phyloP scores from a whole-genome alignment of 2,113 vertebrate genomes.

The Balaeniceps rex region DNA sequence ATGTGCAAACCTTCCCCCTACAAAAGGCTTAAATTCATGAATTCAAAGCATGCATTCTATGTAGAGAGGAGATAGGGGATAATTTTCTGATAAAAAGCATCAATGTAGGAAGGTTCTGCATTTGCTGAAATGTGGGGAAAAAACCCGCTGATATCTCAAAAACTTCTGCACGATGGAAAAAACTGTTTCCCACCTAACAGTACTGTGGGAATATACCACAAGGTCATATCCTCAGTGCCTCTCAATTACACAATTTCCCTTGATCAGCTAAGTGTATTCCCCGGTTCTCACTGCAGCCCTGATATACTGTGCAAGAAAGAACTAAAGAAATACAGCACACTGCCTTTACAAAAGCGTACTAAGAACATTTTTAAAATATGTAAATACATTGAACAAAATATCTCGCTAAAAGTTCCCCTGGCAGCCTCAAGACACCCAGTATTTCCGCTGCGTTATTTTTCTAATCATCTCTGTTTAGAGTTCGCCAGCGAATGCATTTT shows the following conservation, averaged over 20 bases:
- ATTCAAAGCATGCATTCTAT: constrained; percentile 36
- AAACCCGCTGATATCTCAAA: background rate
- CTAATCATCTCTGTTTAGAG: constrained; percentile 57
- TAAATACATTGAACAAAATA: constrained; percentile 48
- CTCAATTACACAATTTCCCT: constrained; percentile 43
- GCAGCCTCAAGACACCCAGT: constrained; percentile 40
- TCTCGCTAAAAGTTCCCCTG: constrained; percentile 41
- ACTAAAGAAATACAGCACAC: background rate
- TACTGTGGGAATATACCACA: constrained; percentile 25
- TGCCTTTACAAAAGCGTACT: background rate
- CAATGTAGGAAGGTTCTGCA: background rate
- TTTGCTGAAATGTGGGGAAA: background rate
- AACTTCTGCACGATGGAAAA: background rate
- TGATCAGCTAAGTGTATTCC: constrained; percentile 22
- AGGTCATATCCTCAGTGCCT: constrained; percentile 20
- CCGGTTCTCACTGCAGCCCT: background rate
- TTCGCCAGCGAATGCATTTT: constrained; percentile 40
- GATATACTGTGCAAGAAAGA: background rate
- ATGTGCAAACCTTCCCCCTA: background rate
- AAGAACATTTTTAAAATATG: constrained; percentile 6
- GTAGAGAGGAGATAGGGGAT: constrained; percentile 8
- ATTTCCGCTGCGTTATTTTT: constrained; percentile 22
- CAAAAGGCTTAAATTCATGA: constrained; percentile 15
- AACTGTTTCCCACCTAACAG: background rate
- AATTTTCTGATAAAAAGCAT: constrained; percentile 61